phyloP scores from a whole-genome alignment of 2,797 vertebrate genomes.

The Alexandromys oeconomus region DNA sequence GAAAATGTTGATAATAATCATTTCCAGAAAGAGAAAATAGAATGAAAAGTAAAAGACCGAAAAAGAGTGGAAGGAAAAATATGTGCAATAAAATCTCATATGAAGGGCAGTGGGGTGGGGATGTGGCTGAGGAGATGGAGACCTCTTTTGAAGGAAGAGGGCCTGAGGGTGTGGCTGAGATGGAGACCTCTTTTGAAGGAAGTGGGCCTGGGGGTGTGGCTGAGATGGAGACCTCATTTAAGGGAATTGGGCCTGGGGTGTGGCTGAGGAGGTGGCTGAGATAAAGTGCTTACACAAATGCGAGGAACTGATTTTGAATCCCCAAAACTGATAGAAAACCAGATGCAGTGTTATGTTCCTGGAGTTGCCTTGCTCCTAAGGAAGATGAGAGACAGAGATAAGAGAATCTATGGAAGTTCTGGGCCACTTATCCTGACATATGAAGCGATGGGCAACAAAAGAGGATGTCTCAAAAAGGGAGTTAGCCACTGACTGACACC shows the following conservation, averaged over 20 bases:
- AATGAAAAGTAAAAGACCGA: background rate
- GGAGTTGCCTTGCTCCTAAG: background rate
- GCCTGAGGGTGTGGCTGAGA: background rate
- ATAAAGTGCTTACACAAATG: no score
- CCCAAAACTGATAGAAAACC: background rate
- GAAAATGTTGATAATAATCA: background rate
- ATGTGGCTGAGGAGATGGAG: background rate
- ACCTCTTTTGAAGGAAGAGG: background rate
- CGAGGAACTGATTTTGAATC: background rate
- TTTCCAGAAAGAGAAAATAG: constrained; percentile 32
- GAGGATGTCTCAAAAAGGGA: background rate
- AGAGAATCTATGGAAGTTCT: background rate
- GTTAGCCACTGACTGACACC: background rate
- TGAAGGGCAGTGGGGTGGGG: background rate
- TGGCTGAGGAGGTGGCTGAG: background rate
- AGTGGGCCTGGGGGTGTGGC: background rate
- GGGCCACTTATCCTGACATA: background rate
- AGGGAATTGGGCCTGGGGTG: background rate
- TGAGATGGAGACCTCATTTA: no score
- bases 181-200: background rate
- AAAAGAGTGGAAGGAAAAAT: background rate
- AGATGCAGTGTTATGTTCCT: no score
- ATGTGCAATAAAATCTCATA: background rate
- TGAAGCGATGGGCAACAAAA: background rate
- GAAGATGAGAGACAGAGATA: background rate